Evolutionary conservation across 2,113 vertebrate species (phyloP).

Genomic region (Coptodon bakossiorum): DNA sequence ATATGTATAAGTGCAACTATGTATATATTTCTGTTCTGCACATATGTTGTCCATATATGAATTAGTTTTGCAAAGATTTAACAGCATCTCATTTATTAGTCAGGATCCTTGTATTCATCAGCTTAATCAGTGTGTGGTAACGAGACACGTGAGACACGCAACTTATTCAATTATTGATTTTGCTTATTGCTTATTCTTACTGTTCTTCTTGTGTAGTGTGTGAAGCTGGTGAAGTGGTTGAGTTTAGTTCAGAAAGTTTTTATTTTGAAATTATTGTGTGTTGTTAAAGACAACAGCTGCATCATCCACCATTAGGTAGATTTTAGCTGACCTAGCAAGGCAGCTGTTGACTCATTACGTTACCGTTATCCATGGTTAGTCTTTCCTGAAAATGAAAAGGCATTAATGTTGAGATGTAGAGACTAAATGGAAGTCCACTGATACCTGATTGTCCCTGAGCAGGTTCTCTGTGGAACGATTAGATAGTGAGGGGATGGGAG

Average conservation of each 20-base stretch:
- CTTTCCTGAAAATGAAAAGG: not conserved
- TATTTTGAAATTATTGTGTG: not conserved
- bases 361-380: rapidly evolving
- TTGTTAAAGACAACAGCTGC: not conserved
- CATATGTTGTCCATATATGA: not conserved
- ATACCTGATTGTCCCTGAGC: conserved; percentile 82
- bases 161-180: not conserved
- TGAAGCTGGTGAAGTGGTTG: not conserved
- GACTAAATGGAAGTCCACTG: not conserved
- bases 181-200: not conserved
- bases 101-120: not conserved
- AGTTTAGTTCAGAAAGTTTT: not conserved
- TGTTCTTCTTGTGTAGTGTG: not conserved
- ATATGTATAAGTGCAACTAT: not conserved
- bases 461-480: conserved; percentile 84
- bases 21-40: not conserved
- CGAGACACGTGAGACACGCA: not conserved
- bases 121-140: not conserved
- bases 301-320: not conserved
- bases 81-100: not conserved
- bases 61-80: not conserved
- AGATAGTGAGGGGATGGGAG: conserved; percentile 68
- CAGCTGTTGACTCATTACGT: rapidly evolving
- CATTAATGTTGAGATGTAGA: not conserved
- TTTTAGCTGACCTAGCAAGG: not conserved